Conservation (phyloP, 2,113 vertebrate genomes). For the Ctenodactylus gundi region DNA sequence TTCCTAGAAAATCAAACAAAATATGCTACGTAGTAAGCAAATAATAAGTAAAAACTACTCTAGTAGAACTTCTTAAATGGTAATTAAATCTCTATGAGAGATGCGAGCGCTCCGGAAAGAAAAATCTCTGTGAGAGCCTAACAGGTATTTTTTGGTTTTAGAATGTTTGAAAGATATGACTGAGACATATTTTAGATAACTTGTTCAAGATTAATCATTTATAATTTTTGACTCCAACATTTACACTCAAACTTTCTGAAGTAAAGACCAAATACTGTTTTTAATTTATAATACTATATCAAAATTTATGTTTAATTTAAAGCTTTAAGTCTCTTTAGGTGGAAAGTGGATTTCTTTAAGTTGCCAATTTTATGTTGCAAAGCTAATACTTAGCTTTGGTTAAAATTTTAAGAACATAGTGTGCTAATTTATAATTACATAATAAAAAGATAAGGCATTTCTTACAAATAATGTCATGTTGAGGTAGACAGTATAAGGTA, state of each 20-base stretch:
- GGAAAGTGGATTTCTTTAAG: background rate
- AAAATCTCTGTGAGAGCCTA: too few relatives aligned
- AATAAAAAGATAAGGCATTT: background rate
- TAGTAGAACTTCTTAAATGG: background rate
- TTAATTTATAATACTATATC: background rate
- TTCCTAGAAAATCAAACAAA: background rate
- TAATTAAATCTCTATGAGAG: background rate
- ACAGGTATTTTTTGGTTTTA: background rate
- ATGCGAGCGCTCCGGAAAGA: too few relatives aligned
- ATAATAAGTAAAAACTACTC: background rate
- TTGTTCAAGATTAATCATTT: background rate
- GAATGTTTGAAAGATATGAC: background rate
- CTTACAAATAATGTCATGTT: background rate
- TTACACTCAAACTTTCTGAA: background rate
- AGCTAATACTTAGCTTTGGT: background rate
- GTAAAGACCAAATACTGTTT: background rate
- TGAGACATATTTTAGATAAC: background rate
- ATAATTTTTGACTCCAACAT: background rate
- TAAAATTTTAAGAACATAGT: background rate
- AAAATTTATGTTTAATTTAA: background rate
- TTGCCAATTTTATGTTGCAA: background rate
- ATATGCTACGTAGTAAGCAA: background rate
- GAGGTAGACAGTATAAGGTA: too few relatives aligned
- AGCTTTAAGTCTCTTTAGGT: background rate
- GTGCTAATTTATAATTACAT: background rate